Evolutionary conservation across 2,888 invertebrate species (phyloP), one percentile per base, ranked within the genome.

Genomic region (Melieria omissa): DNA sequence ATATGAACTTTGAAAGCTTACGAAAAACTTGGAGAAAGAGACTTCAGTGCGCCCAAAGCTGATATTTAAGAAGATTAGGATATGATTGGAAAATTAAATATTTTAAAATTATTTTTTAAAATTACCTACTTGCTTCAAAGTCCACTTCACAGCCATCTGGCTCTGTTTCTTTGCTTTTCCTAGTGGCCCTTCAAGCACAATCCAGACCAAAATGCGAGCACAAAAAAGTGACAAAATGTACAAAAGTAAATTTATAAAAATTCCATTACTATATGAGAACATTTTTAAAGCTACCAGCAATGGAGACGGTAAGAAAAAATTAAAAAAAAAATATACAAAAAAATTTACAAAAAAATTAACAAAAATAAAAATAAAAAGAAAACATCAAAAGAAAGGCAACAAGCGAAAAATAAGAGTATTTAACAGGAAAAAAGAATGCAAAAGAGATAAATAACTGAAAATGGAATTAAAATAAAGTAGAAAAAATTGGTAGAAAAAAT

Each of bases 161-260:
- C 12, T 2, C 52, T 0, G 14, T n/a, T 52, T 52, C 29, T 29
- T 29, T 29, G 2, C 29, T 29, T 29, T 29, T 29, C 29, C 29
- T 29, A 29, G 29, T 3, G 29, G 29, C 29, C 29, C 29, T 29
- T 29, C 2, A 3, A 29, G 49, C 12, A 10, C 49, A 49, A 10
- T 52, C 52, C n/a, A n/a, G 9, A 9, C 52, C 12, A 52, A 12
- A 52, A 12, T n/a, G n/a, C 12, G 14, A 46, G n/a, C 55, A 29
- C 12, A 29, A 66, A 71, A 68, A 72, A 69, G 69, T 71, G 69
- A 69, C 69, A 72, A 72, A 72, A 63, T 61, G 55, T 69, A 60
- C 46, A 65, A 72, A 68, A 60, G 44, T 52, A 42, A 62, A 57
- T 66, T 61, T 72, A 69, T 65, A 69, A 69, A 72, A 72, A 69